Conservation (phyloP, 2,888 invertebrate genomes). For the Napeogenes inachia region DNA sequence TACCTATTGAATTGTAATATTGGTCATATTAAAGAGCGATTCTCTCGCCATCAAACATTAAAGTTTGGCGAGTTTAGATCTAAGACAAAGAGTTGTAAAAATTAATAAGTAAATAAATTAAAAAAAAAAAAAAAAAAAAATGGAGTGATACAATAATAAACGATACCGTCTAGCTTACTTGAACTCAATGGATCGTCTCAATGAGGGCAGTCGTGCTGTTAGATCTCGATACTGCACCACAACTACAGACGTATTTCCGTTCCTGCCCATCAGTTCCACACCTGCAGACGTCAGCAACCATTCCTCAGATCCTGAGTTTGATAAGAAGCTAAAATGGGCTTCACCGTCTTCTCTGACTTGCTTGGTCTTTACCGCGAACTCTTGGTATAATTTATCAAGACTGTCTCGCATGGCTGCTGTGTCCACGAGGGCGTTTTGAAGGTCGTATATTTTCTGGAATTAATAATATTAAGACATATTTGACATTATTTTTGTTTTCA, state of each 20-base stretch:
- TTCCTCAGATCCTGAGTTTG: constrained; percentile 44
- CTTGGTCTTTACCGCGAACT: constrained; percentile 55
- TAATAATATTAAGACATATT: background rate
- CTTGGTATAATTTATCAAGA: constrained; percentile 48
- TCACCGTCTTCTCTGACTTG: constrained; percentile 51
- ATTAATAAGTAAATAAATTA: too few species aligned
- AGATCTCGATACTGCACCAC: constrained; percentile 81
- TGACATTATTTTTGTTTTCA: background rate
- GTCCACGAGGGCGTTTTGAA: constrained; percentile 59
- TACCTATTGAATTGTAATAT: too few species aligned
- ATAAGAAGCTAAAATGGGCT: constrained; percentile 56
- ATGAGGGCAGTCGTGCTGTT: constrained; percentile 78
- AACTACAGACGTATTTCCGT: constrained; percentile 59
- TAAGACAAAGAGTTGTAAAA: too few species aligned
- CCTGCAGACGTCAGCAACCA: constrained; percentile 60
- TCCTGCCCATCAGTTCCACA: constrained; percentile 53
- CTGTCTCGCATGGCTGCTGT: constrained; percentile 57
- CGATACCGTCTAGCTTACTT: constrained; percentile 68
- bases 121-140: too few species aligned
- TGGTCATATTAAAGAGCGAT: too few species aligned
- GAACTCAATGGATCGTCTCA: constrained; percentile 77
- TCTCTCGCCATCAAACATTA: too few species aligned
- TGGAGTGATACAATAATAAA: too few species aligned
- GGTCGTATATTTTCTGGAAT: constrained; percentile 65
- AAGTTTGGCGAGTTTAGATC: too few species aligned